phyloP scores from a whole-genome alignment of 30 jellyfish, hydroid and myxozoan species.

The Hydractinia echinata region DNA sequence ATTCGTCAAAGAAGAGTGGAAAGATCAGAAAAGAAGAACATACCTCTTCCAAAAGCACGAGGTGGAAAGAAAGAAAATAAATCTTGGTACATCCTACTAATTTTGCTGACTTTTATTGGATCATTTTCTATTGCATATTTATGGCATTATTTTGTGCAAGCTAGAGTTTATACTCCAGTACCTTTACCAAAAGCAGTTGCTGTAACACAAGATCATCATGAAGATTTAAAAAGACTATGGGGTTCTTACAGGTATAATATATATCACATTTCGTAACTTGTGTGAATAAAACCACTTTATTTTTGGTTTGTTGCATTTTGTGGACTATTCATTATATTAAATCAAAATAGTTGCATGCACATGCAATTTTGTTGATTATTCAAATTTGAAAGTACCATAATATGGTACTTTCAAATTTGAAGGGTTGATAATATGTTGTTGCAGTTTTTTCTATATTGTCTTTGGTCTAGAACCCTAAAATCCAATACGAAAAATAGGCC shows the following conservation, averaged over 20 bases:
- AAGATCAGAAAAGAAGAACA: not conserved
- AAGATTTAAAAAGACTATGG: slow-evolving; percentile 57
- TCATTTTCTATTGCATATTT: slow-evolving; percentile 13
- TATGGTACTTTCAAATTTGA: no score
- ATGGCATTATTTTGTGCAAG: slow-evolving; percentile 21
- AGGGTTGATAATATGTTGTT: no score
- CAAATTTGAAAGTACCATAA: no score
- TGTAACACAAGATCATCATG: slow-evolving; percentile 8
- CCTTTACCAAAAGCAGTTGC: slow-evolving; percentile 60
- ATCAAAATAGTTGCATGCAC: no score
- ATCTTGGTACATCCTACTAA: not conserved
- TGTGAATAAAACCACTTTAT: no score
- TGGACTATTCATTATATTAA: no score
- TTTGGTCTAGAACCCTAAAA: no score
- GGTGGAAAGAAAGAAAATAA: not conserved
- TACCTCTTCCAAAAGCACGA: not conserved
- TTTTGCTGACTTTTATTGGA: slow-evolving; percentile 11
- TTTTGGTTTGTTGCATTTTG: no score
- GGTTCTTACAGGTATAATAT: slow-evolving; percentile 84
- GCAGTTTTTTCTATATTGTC: no score
- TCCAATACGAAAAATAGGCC: no score
- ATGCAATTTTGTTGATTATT: no score
- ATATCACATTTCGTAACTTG: no score
- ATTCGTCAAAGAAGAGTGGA: not conserved
- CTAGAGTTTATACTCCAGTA: slow-evolving; percentile 61